Evolutionary conservation across 2,113 vertebrate species (phyloP), one percentile per base, ranked within the genome.

Genomic region (Tupaia chinensis): DNA sequence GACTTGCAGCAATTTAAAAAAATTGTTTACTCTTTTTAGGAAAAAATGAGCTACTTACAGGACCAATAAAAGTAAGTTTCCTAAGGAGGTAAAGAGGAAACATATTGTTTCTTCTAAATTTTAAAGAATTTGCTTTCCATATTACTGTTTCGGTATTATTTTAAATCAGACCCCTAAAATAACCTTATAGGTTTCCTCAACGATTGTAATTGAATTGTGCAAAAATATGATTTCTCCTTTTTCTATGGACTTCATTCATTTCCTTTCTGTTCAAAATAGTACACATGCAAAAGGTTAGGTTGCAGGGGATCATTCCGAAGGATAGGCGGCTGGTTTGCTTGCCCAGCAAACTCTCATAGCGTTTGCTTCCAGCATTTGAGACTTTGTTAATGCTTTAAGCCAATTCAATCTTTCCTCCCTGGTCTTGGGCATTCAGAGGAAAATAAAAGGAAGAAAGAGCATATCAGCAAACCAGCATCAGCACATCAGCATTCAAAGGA

Each of bases 381-480:
- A 34, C 16, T 89, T 68, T 84, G 22, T 92, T 89, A 94, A 97
- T 61, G n/a, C 29, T 56, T 92, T 60, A 95, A 83, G 19, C 25
- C 73, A 73, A 58, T 70, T 96, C 60, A 60, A 22, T 66, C 77
- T 87, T 96, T 93, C 27, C 70, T 61, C 27, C 15, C 7, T 73
- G 9, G 69, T 97, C 27, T 83, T 81, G 29, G 22, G 27, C 14
- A 93, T 9, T 56, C 53, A 56, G 63, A 82, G 16, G 19, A 84
- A 27, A 95, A 85, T 1, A 89, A 60, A 70, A 70, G 1, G 7
- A 29, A 65, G 29, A 34, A 7, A 0, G 3, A 83, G 6, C 2
- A 15, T 10, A 69, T 29, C 74, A 90, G 58, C 86, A 95, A 93
- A 80, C 10, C 3, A 44, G 44, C 44, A 44, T 44, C 44, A 44